Percentiles rank a stretch among this genome's conserved stretches.
Evolutionary conservation across 2,113 vertebrate species (phyloP).

Genomic region (Gambusia holbrooki): DNA sequence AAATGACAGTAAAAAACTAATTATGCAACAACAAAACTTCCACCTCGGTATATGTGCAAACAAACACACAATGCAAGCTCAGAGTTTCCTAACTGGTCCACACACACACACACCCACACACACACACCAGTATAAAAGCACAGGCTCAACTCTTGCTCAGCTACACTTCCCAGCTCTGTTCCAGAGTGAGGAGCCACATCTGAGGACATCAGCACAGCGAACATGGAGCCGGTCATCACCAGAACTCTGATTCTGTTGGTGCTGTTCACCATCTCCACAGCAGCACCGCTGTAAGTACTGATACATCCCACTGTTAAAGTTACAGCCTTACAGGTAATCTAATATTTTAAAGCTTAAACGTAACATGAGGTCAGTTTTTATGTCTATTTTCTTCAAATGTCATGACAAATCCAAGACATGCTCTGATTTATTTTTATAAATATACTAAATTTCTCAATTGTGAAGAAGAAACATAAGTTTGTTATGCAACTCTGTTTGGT

Average conservation of each 20-base stretch:
- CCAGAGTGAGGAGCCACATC: conserved; percentile 11
- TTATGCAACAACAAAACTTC: conserved; percentile 59
- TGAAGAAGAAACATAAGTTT: background rate
- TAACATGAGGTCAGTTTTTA: background rate
- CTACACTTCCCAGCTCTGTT: conserved; percentile 20
- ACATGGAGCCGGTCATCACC: conserved; percentile 65
- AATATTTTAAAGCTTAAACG: background rate
- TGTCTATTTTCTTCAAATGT: background rate
- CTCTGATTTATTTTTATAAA: background rate
- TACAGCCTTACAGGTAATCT: background rate
- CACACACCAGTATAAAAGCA: conserved; percentile 54
- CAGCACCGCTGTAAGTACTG: conserved; percentile 71
- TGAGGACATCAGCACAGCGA: conserved; percentile 36
- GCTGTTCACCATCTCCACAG: conserved; percentile 32
- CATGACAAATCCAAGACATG: background rate
- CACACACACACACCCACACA: conserved; percentile 2
- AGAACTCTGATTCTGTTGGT: conserved; percentile 54
- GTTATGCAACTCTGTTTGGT: conserved; percentile 39
- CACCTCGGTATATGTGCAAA: conserved; percentile 5
- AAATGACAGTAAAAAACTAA: background rate
- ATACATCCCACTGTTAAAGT: background rate
- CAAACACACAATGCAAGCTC: conserved; percentile 1
- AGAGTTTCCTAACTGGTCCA: conserved; percentile 30
- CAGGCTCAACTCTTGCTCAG: background rate
- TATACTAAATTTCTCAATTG: background rate